Percentiles rank a stretch among this genome's conserved stretches.
phyloP scores from a whole-genome alignment of 2,113 vertebrate genomes.

The Elanoides forficatus region DNA sequence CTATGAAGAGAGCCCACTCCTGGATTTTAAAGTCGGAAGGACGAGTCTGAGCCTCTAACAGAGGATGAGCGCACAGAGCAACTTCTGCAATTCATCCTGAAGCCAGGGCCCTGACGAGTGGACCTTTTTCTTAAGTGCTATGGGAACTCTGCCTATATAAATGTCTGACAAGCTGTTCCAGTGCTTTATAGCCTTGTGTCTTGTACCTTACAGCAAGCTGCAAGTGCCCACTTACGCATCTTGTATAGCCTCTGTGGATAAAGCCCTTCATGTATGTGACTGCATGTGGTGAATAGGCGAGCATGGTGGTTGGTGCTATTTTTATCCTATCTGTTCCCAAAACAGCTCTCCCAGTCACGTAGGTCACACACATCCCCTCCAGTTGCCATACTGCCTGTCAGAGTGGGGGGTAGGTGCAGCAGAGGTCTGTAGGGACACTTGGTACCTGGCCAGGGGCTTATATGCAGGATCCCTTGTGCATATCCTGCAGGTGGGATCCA shows the following conservation, averaged over 20 bases:
- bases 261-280: background rate
- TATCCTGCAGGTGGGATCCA: background rate
- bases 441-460: background rate
- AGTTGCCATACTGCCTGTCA: background rate
- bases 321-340: background rate
- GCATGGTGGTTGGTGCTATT: background rate
- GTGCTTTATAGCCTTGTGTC: background rate
- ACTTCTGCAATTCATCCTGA: background rate
- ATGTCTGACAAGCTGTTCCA: background rate
- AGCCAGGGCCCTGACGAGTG: background rate
- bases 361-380: background rate
- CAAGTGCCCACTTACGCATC: background rate
- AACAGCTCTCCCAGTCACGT: background rate
- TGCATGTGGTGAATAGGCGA: background rate
- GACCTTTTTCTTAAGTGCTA: background rate
- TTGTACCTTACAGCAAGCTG: background rate
- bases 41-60: background rate
- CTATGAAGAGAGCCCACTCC: background rate
- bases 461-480: background rate
- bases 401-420: background rate
- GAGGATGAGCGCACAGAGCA: background rate
- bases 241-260: background rate
- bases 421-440: background rate
- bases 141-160: background rate
- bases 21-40: conserved; percentile 3